Evolutionary conservation across 2,113 vertebrate species (phyloP), one percentile per base, ranked within the genome.

Genomic region (Gopherus flavomarginatus): DNA sequence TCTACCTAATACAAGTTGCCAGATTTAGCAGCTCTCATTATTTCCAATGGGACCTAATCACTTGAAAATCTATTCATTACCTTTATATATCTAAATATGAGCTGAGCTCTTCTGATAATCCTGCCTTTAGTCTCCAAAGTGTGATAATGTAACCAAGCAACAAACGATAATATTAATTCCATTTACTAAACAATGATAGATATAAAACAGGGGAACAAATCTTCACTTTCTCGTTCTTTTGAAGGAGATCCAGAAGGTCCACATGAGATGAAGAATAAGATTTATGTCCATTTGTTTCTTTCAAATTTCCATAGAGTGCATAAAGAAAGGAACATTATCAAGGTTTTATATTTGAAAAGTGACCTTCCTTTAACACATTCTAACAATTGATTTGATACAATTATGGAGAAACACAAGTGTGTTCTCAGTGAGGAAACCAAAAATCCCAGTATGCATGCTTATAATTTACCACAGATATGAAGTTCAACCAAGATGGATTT

Each of bases 81-180:
- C n/a, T 81, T 92, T 69, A 89, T 72, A 47, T 72, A 84, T 14
- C 9, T 56, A 78, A 75, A 38, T 83, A 10, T 11, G 31, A 91
- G 53, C 29, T 92, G 93, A 62, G 7, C 9, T 56, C 24, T 59
- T 94, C 77, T 13, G 91, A 62, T 56, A 84, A 89, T 16, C 21
- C 47, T 17, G 31, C 50, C 21, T n/a, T 83, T 62, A 86, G 89
- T 81, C 1, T 5, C 91, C 42, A 24, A 11, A 91, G 62, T 6
- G 72, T 0, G 72, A 22, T 42, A 47, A 47, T 14, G 80, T 17
- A 65, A 1, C 2, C 5, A 54, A 0, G n/a, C 69, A 22, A 82
- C 80, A 88, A 83, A 93, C 3, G 1, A n/a, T 57, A 91, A 5
- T 29, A 54, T 59, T 47, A 52, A 12, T 77, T 72, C 89, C 65